Conservation (phyloP, 2,888 invertebrate genomes). For the Rosalia funebris region DNA sequence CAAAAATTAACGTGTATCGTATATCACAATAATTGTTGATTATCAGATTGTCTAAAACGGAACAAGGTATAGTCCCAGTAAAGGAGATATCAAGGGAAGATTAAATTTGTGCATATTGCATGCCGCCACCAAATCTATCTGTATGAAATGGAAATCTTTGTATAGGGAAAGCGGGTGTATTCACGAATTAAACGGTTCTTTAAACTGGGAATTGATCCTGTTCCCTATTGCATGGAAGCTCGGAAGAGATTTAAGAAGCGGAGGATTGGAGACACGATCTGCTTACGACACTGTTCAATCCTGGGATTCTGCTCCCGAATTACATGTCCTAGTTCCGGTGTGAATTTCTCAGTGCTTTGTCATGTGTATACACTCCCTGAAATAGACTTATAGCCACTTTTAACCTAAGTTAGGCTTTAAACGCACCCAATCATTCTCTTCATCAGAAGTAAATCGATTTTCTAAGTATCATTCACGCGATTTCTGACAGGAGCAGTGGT, state of each 20-base stretch:
- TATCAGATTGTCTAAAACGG: too few species aligned
- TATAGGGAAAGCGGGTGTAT: constrained; percentile 31
- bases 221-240: constrained; percentile 49
- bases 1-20: too few species aligned
- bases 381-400: constrained; percentile 29
- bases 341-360: constrained; percentile 38
- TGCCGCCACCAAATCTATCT: too few species aligned
- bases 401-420: constrained; percentile 8
- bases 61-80: too few species aligned
- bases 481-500: too few species aligned
- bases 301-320: constrained; percentile 58
- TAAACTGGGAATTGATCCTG: constrained; percentile 55
- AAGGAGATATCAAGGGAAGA: too few species aligned
- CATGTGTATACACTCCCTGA: constrained; percentile 36
- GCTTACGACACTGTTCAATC: constrained; percentile 63
- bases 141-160: constrained; percentile 21
- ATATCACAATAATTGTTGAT: too few species aligned
- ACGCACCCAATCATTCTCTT: constrained; percentile 8
- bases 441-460: constrained; percentile 14
- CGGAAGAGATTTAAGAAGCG: constrained; percentile 54
- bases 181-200: constrained; percentile 56
- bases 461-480: constrained; percentile 1
- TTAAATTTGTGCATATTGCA: too few species aligned
- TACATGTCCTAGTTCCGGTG: constrained; percentile 50
- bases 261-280: constrained; percentile 60